Conservation (phyloP, 2,113 vertebrate genomes). For the Nymphicus hollandicus region DNA sequence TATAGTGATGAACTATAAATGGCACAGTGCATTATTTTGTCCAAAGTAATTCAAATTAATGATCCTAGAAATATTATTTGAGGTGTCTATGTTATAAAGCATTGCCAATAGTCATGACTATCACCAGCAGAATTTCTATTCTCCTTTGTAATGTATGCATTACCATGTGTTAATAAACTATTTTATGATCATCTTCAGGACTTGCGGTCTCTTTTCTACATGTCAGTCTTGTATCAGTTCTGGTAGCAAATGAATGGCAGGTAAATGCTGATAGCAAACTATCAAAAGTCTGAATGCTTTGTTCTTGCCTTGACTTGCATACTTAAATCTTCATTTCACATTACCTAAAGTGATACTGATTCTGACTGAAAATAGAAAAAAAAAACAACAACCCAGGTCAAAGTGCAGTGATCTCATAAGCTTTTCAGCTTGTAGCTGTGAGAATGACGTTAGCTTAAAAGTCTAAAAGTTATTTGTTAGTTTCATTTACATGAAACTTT, state of each 20-base stretch:
- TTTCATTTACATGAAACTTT: not conserved
- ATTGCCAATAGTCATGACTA: constrained; percentile 43
- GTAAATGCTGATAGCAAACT: not conserved
- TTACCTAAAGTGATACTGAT: not conserved
- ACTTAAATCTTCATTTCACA: not conserved
- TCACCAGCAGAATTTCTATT: constrained; percentile 17
- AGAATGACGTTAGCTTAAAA: not conserved
- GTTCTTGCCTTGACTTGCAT: not conserved
- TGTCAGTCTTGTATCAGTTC: not conserved
- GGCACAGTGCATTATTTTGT: constrained; percentile 50
- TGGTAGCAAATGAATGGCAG: not conserved
- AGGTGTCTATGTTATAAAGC: constrained; percentile 39
- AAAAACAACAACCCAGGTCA: not conserved
- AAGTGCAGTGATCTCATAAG: not conserved
- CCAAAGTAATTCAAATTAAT: constrained; percentile 70
- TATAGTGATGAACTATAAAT: constrained; percentile 66
- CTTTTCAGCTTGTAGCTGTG: not conserved
- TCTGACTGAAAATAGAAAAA: not conserved
- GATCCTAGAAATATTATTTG: constrained; percentile 54
- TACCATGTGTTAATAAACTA: constrained; percentile 30
- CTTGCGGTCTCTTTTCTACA: not conserved
- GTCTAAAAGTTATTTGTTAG: not conserved
- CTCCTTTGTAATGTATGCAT: constrained; percentile 25
- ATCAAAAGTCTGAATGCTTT: not conserved
- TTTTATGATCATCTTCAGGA: not conserved